These are phyloP conservation scores for Lamproptera curius DNA, from an alignment of 2,888 invertebrate species.

Conservation along the genomic window DNA sequence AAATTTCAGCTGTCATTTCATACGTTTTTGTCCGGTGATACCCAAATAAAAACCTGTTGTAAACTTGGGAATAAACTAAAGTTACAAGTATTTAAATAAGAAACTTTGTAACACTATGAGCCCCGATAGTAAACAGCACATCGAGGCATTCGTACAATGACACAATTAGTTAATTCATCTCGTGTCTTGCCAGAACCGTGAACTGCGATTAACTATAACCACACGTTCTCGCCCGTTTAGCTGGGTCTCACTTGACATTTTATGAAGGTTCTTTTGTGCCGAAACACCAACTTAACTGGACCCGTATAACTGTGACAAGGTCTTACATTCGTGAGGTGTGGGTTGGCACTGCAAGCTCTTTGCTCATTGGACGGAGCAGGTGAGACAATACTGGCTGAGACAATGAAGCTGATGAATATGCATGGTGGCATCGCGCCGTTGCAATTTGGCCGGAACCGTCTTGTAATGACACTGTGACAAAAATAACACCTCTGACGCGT, in stretches of 20 bases:
- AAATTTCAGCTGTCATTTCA: too few relatives aligned
- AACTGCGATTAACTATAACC: conserved; percentile 35
- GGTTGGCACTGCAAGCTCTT: too few relatives aligned
- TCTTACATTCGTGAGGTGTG: too few relatives aligned
- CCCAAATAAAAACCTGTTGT: too few relatives aligned
- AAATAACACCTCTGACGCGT: conserved; percentile 52
- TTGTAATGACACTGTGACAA: conserved; percentile 72
- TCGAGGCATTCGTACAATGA: neutral
- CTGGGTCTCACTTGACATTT: conserved; percentile 54
- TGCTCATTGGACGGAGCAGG: conserved; percentile 40
- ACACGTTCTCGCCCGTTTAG: conserved; percentile 34
- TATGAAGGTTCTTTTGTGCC: conserved; percentile 57
- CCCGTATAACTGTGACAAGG: too few relatives aligned
- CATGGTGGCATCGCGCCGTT: conserved; percentile 62
- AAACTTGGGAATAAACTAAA: too few relatives aligned
- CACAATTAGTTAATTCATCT: neutral
- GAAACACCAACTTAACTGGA: conserved; percentile 31
- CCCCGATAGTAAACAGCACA: neutral
- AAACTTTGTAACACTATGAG: too few relatives aligned
- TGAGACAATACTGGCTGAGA: conserved; percentile 59
- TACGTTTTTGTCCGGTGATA: too few relatives aligned
- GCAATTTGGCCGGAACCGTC: conserved; percentile 69
- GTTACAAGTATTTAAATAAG: too few relatives aligned
- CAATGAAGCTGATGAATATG: conserved; percentile 69
- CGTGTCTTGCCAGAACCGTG: conserved; percentile 6